Percentiles rank a stretch among this genome's conserved stretches.
These are phyloP conservation scores for Peromyscus maniculatus DNA, from an alignment of 2,113 vertebrate genomes.

Conservation along the genomic window DNA sequence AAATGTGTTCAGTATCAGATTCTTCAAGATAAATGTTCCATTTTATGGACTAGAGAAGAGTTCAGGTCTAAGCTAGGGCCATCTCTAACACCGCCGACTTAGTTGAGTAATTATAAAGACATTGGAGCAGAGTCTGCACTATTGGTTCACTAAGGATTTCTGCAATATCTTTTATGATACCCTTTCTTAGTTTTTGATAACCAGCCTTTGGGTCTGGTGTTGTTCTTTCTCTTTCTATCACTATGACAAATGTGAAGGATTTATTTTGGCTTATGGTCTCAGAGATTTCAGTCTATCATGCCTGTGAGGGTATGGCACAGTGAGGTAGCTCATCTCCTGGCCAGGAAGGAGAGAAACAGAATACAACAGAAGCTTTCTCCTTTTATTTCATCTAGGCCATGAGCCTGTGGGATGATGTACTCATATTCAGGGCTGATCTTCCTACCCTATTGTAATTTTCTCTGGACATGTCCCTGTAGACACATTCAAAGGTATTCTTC, in stretches of 20 bases:
- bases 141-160: background rate
- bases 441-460: no score
- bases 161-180: background rate
- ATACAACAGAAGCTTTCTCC: background rate
- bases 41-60: background rate
- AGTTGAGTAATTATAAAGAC: background rate
- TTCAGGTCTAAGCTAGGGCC: background rate
- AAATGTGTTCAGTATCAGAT: background rate
- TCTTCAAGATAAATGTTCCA: background rate
- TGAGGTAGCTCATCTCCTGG: background rate
- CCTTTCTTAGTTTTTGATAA: slow-evolving; percentile 39
- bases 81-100: background rate
- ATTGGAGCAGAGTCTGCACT: background rate
- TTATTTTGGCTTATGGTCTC: background rate
- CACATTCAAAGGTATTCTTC: background rate
- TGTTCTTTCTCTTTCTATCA: background rate
- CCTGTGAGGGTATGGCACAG: background rate
- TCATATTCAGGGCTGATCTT: background rate
- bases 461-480: background rate
- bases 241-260: background rate
- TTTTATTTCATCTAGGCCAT: background rate
- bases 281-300: background rate
- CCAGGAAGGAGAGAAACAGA: background rate
- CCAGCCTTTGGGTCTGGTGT: background rate
- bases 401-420: background rate